These are phyloP conservation scores for Hyphantria cunea DNA, from an alignment of 1,140 invertebrate species.

Conservation along the genomic window DNA sequence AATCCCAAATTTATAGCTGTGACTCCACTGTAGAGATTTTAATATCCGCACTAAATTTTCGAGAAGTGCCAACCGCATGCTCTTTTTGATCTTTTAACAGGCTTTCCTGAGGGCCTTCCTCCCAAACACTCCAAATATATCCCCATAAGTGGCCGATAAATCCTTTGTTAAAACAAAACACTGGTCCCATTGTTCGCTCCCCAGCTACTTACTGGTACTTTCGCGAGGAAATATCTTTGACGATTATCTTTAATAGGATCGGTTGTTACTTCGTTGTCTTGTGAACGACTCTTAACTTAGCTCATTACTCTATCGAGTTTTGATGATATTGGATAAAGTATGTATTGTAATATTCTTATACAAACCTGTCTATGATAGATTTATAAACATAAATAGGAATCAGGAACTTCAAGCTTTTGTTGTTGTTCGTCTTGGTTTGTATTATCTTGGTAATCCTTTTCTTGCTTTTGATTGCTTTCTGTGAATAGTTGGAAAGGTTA, in stretches of 20 bases:
- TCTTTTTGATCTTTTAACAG: constrained; percentile 27
- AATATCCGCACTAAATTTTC: constrained; percentile 6
- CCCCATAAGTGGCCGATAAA: constrained; percentile 26
- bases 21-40: neutral
- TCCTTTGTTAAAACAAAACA: constrained; percentile 31
- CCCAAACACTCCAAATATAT: constrained; percentile 16
- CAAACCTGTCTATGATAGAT: too few relatives aligned
- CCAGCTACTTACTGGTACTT: neutral
- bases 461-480: too few relatives aligned
- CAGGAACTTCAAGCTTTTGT: too few relatives aligned
- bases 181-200: constrained; percentile 14
- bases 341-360: too few relatives aligned
- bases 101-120: constrained; percentile 6
- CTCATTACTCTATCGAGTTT: constrained; percentile 5
- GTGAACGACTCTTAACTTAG: constrained; percentile 15
- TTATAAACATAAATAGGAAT: too few relatives aligned
- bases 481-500: too few relatives aligned
- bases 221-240: constrained; percentile 11
- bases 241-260: constrained; percentile 31
- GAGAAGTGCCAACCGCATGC: constrained; percentile 6
- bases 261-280: constrained; percentile 12
- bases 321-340: too few relatives aligned
- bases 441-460: too few relatives aligned
- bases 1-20: too few relatives aligned
- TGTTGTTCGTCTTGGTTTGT: too few relatives aligned